Evolutionary conservation across 2,797 vertebrate genomes (phyloP), one percentile per base, ranked within the genome.

Genomic region (Gambelia wislizenii): DNA sequence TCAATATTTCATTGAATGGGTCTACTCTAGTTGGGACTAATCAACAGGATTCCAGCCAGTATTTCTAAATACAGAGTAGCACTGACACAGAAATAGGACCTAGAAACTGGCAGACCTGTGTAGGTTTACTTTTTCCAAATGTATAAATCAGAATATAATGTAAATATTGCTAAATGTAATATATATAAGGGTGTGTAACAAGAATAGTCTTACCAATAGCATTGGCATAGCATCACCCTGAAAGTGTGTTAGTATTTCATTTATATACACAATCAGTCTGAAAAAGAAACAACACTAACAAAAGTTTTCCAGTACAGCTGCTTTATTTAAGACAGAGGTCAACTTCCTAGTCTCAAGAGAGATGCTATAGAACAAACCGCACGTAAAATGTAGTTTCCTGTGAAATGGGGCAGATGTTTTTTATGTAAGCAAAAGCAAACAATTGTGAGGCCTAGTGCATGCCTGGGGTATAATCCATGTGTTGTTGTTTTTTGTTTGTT

Each of bases 301-400:
- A 92, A 95, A 86, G 94, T 95, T 97, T 96, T 96, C 94, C n/a
- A 16, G 64, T 96, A 92, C 95, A 96, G 96, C 95, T 96, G 96
- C 91, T 96, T 96, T 96, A 94, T 91, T 94, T 96, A 96, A 94
- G 92, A 56, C 93, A 94, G 91, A 96, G 93, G 93, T 96, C 95
- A 96, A 95, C 92, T 95, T 84, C 69, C 92, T 86, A 91, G 92
- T 92, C 94, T 96, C 93, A 89, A 87, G 96, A 94, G 94, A 95
- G 90, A 94, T 91, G 91, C 89, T 92, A 94, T 61, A 94, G 93
- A 96, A 95, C 94, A 96, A 59, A 94, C 93, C 95, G 94, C 94
- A 95, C 94, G 92, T 90, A 96, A 97, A 96, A 95, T 89, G 89
- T 93, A 90, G 80, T 93, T 95, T 96, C 95, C 93, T 95, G 95